Evolutionary conservation across 2,797 vertebrate genomes (phyloP).

Genomic region (Chiroxiphia lanceolata): DNA sequence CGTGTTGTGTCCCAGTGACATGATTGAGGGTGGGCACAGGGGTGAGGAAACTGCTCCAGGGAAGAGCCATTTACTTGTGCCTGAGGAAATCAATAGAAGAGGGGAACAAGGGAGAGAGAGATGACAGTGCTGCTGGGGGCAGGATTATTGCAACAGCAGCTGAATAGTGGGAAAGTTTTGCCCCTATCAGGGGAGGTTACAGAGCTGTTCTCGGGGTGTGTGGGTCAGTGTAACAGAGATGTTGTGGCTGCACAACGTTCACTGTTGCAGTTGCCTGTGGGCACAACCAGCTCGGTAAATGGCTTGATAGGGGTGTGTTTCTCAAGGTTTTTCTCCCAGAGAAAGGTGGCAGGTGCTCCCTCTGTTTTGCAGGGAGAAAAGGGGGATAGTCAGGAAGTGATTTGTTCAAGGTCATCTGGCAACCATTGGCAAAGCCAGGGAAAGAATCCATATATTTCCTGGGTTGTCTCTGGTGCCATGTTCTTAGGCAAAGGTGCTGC

Average conservation of each 20-base stretch:
- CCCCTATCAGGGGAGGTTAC: neutral
- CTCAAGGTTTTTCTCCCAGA: neutral
- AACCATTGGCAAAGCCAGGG: neutral
- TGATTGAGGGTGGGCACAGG: neutral
- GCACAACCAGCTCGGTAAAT: neutral
- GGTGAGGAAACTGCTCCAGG: neutral
- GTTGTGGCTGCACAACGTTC: neutral
- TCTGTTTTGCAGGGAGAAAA: neutral
- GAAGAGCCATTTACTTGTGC: neutral
- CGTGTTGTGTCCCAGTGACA: neutral
- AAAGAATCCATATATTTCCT: neutral
- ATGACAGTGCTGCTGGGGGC: neutral
- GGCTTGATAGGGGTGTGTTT: accelerated
- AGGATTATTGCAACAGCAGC: neutral
- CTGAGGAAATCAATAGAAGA: neutral
- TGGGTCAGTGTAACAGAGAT: neutral
- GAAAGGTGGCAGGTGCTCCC: neutral
- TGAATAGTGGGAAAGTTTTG: neutral
- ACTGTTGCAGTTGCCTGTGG: neutral
- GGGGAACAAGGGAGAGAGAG: neutral
- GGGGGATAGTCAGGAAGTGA: neutral
- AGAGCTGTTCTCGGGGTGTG: neutral
- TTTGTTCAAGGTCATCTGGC: neutral
- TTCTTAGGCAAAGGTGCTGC: neutral
- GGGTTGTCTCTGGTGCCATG: neutral